Evolutionary conservation across 2,113 vertebrate species (phyloP).

Genomic region (Empidonax traillii): DNA sequence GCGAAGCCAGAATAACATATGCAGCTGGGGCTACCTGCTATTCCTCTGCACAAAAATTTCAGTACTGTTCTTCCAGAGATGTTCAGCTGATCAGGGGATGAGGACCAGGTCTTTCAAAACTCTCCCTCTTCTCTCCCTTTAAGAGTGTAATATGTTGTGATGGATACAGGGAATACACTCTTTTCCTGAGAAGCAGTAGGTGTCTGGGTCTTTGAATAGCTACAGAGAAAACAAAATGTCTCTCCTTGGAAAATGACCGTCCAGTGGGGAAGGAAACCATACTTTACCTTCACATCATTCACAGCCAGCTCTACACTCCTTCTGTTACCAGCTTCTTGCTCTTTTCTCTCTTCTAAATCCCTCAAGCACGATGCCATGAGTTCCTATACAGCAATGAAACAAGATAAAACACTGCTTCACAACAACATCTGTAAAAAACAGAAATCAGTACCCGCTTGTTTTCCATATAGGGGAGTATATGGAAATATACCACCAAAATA

Average conservation of each 20-base stretch:
- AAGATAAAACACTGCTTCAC: neutral
- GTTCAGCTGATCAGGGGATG: neutral
- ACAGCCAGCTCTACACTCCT: constrained; percentile 53
- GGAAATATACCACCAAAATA: neutral
- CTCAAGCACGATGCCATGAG: constrained; percentile 55
- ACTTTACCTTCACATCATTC: constrained; percentile 69
- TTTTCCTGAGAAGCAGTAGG: neutral
- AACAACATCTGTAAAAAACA: neutral
- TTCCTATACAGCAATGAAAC: constrained; percentile 47
- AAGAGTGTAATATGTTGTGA: neutral
- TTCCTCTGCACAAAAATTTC: neutral
- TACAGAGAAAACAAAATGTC: neutral
- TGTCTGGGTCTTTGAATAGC: neutral
- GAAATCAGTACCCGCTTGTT: neutral
- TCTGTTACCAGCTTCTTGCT: constrained; percentile 61
- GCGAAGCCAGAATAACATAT: neutral
- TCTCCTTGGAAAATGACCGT: neutral
- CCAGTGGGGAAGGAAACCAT: neutral
- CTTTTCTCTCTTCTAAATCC: constrained; percentile 65
- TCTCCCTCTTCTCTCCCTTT: neutral
- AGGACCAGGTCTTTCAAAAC: neutral
- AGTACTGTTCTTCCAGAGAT: neutral
- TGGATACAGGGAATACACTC: neutral
- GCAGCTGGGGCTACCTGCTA: neutral
- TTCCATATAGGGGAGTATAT: neutral